A percentile compares a stretch with the other conserved stretches of the same genome.
phyloP scores from a whole-genome alignment of 92 coral and sea anemone species.

The Epizoanthus ramosus region DNA sequence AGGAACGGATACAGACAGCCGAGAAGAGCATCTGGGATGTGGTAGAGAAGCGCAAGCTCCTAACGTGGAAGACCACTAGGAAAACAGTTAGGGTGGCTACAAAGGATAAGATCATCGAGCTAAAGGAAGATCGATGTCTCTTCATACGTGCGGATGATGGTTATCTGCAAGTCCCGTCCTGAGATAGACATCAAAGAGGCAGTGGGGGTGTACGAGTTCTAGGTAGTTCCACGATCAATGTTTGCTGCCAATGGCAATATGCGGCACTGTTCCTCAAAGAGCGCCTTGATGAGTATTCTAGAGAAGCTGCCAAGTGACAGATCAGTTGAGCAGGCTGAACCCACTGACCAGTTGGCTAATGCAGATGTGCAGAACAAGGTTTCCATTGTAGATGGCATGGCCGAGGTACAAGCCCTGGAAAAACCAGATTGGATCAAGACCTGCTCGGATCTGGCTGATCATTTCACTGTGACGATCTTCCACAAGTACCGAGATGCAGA shows the following conservation, averaged over 20 bases:
- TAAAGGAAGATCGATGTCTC: slow-evolving; percentile 37
- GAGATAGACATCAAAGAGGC: slow-evolving; percentile 18
- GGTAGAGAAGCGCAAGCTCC: slow-evolving; percentile 36
- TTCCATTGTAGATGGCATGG: slow-evolving; percentile 17
- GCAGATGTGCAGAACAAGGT: neutral
- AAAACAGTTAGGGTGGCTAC: slow-evolving; percentile 1
- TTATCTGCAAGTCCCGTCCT: slow-evolving; percentile 28
- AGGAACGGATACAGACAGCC: slow-evolving; percentile 24
- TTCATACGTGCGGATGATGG: slow-evolving; percentile 51
- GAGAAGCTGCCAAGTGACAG: slow-evolving; percentile 41
- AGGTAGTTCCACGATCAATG: slow-evolving; percentile 46
- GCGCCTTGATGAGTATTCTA: slow-evolving; percentile 33
- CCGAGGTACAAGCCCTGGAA: slow-evolving; percentile 51
- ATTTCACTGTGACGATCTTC: slow-evolving; percentile 50
- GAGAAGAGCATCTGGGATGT: slow-evolving; percentile 1
- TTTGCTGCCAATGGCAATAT: slow-evolving; percentile 48
- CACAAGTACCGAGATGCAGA: slow-evolving; percentile 48
- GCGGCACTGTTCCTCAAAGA: slow-evolving; percentile 47
- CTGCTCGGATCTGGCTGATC: slow-evolving; percentile 53
- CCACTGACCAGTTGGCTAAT: slow-evolving; percentile 17
- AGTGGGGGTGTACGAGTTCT: slow-evolving; percentile 34
- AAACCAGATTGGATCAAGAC: slow-evolving; percentile 55
- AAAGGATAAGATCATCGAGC: slow-evolving; percentile 34
- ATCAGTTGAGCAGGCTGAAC: slow-evolving; percentile 50
- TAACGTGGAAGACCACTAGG: slow-evolving; percentile 34